These are phyloP conservation scores for Steinernema feltiae DNA, from an alignment of 1,140 invertebrate genomes.

Conservation along the genomic window DNA sequence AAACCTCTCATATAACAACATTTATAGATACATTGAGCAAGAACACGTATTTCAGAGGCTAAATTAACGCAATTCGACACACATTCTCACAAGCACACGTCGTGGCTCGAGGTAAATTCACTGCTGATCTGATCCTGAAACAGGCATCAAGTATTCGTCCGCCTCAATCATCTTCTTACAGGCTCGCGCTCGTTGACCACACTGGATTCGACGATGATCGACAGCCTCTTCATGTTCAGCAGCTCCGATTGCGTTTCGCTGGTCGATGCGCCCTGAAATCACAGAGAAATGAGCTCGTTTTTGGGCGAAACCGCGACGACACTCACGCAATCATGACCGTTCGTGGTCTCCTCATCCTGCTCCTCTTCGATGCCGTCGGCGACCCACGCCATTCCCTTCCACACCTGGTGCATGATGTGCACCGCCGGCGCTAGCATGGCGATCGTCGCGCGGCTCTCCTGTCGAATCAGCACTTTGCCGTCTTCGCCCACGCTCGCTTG, in stretches of 20 bases:
- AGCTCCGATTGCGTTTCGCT: conserved; percentile 31
- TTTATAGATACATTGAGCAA: conserved; percentile 10
- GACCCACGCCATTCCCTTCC: conserved; percentile 58
- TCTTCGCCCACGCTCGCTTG: conserved; percentile 1
- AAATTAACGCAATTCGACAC: neutral
- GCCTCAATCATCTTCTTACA: conserved; percentile 23
- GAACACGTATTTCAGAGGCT: too few species aligned
- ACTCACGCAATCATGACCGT: conserved; percentile 33
- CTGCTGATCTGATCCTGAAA: conserved; percentile 53
- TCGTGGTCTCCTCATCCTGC: conserved; percentile 48
- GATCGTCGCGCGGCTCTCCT: conserved; percentile 52
- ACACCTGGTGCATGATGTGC: conserved; percentile 57
- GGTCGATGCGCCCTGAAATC: conserved; percentile 29
- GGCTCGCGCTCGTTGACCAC: conserved; percentile 38
- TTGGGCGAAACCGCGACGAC: too few species aligned
- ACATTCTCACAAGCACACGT: conserved; percentile 40
- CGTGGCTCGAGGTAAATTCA: conserved; percentile 48
- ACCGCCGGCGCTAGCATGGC: conserved; percentile 57
- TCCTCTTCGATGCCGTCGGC: conserved; percentile 57
- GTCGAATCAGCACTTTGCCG: conserved; percentile 20
- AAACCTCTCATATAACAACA: neutral
- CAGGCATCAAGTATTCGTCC: neutral
- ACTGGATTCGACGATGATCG: conserved; percentile 50
- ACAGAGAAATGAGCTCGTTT: too few species aligned
- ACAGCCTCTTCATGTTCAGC: conserved; percentile 40